A percentile compares a stretch with the other conserved stretches of the same genome.
Conservation (phyloP, 2,888 invertebrate genomes). For the Eustalomyia histrio region DNA sequence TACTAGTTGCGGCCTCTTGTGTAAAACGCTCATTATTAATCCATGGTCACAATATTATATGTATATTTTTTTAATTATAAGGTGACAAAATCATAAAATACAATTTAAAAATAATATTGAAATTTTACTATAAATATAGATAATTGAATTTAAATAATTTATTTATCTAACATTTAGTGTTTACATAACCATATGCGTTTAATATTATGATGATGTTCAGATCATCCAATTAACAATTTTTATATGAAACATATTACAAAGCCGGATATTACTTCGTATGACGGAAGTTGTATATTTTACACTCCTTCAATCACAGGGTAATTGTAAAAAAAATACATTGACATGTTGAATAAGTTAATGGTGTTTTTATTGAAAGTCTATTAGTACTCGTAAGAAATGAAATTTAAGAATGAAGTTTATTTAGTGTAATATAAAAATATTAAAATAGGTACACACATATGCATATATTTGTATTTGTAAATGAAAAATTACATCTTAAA, state of each 20-base stretch:
- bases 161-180: neutral
- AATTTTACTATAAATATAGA: neutral
- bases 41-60: too few species aligned
- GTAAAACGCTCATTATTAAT: too few species aligned
- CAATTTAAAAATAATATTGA: neutral
- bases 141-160: neutral
- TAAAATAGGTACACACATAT: too few species aligned
- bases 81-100: neutral
- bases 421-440: too few species aligned
- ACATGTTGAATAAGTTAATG: too few species aligned
- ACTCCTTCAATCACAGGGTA: neutral
- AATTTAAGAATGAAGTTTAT: too few species aligned
- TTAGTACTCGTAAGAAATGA: too few species aligned
- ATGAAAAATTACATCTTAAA: too few species aligned
- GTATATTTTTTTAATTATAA: neutral
- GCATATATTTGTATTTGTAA: too few species aligned
- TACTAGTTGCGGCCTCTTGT: too few species aligned
- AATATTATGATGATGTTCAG: too few species aligned
- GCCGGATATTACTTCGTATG: constrained; percentile 26
- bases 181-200: neutral
- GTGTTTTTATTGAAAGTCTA: too few species aligned
- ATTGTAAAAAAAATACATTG: neutral
- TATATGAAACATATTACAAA: constrained; percentile 3
- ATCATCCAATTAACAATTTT: constrained; percentile 7
- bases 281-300: constrained; percentile 16